Evolutionary conservation across 2,888 invertebrate genomes (phyloP), one percentile per base, ranked within the genome.

Genomic region (Limnephilus lunatus): DNA sequence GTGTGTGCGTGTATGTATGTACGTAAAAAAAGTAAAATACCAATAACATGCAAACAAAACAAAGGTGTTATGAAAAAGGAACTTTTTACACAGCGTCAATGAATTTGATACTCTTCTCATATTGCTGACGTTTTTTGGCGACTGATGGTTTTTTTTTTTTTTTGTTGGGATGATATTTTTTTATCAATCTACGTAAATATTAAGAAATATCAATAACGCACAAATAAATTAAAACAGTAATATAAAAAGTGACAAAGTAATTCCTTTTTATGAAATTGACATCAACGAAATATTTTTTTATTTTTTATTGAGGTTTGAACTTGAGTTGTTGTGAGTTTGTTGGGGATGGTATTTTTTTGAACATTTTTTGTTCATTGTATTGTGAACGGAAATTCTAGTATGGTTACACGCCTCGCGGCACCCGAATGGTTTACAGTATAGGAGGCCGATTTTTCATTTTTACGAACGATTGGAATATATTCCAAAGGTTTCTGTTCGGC

Each of bases 371-470:
- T 85, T 85, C 25, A 44, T 85, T 85, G 32, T 85, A 85, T 85
- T 85, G 85, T 39, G 31, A 31, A 44, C 12, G 35, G 83, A 32
- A 68, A 68, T 44, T 82, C 82, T 53, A 85, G 83, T 83, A 92
- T 89, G 90, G 92, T 92, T 85, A 85, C 90, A 85, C 90, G 92
- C 87, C 53, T 90, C 88, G 83, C 48, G 81, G 88, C 88, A 19
- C 15, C 81, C 35, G 80, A 90, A 85, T 81, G 87, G 31, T 81
- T 88, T 89, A 83, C 81, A 81, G 89, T 53, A 89, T 89, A 91
- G 89, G 85, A 85, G 88, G 31, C 86, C 83, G 83, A 91, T 92
- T 92, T 91, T 91, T 89, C 83, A 89, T 92, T 92, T 91, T 85
- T 90, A 92, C 87, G 88, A 90, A 39, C 90, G 87, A 90, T 92